Evolutionary conservation across 2,888 invertebrate genomes (phyloP).

Genomic region (Aleiodes alternator): DNA sequence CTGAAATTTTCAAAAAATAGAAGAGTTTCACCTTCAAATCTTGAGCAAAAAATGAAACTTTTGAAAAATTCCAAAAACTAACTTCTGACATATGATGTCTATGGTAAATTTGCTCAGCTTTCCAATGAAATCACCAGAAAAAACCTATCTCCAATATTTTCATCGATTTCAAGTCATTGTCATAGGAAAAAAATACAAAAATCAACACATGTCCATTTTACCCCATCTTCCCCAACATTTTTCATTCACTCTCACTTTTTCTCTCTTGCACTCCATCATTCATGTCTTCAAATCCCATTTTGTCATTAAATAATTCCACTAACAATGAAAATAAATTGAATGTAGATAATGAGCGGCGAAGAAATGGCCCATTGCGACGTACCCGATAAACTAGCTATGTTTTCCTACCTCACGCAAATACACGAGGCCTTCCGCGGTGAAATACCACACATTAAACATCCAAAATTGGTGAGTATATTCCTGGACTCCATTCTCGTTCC

Average conservation of each 20-base stretch:
- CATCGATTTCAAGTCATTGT: too few species aligned
- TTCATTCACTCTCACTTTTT: conserved; percentile 8
- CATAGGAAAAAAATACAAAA: too few species aligned
- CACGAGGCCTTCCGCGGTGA: conserved; percentile 94
- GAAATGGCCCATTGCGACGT: conserved; percentile 85
- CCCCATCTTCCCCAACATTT: neutral
- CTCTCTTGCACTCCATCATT: conserved; percentile 4
- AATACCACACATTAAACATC: conserved; percentile 88
- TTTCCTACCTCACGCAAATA: conserved; percentile 91
- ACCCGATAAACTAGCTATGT: conserved; percentile 85
- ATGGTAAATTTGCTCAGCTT: too few species aligned
- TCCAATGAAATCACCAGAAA: too few species aligned
- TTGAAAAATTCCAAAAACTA: too few species aligned
- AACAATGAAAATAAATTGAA: conserved; percentile 38
- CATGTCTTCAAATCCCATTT: conserved; percentile 22
- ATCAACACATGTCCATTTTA: too few species aligned
- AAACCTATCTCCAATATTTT: too few species aligned
- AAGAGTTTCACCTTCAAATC: too few species aligned
- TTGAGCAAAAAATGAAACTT: too few species aligned
- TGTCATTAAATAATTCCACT: conserved; percentile 36
- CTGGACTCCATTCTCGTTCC: conserved; percentile 13
- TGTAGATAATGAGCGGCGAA: conserved; percentile 82
- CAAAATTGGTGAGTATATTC: conserved; percentile 80
- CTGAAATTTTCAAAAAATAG: too few species aligned
- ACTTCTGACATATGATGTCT: too few species aligned